Evolutionary conservation across 2,888 invertebrate genomes (phyloP), one percentile per base, ranked within the genome.

Genomic region (Tiliacea aurago): DNA sequence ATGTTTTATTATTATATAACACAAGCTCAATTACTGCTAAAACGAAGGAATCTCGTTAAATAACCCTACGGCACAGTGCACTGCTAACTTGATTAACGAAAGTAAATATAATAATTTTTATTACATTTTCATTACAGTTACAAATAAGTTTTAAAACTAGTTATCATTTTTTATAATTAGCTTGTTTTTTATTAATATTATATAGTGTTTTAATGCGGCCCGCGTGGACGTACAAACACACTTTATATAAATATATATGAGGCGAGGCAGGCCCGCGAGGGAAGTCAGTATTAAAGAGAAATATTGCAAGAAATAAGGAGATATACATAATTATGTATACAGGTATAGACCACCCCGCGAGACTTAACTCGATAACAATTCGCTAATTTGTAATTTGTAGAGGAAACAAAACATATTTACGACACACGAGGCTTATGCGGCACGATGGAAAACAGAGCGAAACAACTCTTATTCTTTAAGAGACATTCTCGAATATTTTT

Each of bases 61-160:
- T 89, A 88, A 88, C 81, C 80, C 90, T 90, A 87, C 83, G 76
- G 81, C 87, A 85, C 82, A 80, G 86, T 87, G 87, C 84, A 63
- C 69, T 78, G 81, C 84, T 87, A 87, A 83, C 84, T 78, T 76
- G 78, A 77, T 85, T 81, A 85, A 85, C 74, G 63, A 87, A 87
- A 86, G 80, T 83, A 81, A 77, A 83, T 83, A 85, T 84, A 82
- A 84, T 80, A 70, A 79, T 78, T 83, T 90, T 90, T 90, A 91
- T 91, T 92, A 91, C 91, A 93, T 91, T 91, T 81, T 93, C 93
- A 91, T 93, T 93, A 93, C 91, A 90, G 89, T 93, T 93, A 94
- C 92, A 93, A 91, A 90, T 92, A 92, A 91, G 88, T 91, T 90
- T 91, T 93, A 89, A 89, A 90, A 88, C 94, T 94, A 93, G 89